Base-by-base conservation (phyloP, 2,113 vertebrate species). In the Dryoscopus gambensis region DNA sequence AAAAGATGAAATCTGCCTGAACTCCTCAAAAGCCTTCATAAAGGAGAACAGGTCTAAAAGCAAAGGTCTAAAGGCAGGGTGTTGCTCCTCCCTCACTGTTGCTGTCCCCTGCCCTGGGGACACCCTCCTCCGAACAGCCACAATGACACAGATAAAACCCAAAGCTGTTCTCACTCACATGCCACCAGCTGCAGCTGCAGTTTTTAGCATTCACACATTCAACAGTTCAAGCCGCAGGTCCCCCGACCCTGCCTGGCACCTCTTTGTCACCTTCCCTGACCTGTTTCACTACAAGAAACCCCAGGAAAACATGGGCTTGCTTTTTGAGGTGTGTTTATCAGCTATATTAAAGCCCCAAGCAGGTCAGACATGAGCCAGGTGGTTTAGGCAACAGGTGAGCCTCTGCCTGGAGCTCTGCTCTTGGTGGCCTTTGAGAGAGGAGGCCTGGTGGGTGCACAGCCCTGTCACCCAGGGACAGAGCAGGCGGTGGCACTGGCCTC, bases 141-240 rank as follows among this genome's bases (percentile, higher is more conserved):
- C 46, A 79, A 11, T 0, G 2, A 22, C 35, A 56, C 2, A 33
- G 62, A 46, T 65, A 60, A 84, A 65, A 7, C 40, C 15, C 28
- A 46, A 39, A 74, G 35, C 31, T 50, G 7, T 40, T 44, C 44
- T 79, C 40, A 65, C 46, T 28, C 2, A 1, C 2, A 1, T 46
- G 65, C 62, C 67, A 49, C 49, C 56, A 89, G 14, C 59, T 82
- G 47, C 57, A 57, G 46, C 52, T 81, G 63, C 35, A 46, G 23
- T 49, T 83, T 35, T 49, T 60, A 37, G 28, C 33, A 52, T 9
- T 30, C 0, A 2, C 4, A 16, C 28, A 21, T 1, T 7, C 25
- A 79, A 33, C 21, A 46, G 56, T 15, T 13, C 49, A n/a, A 40
- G 42, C 25, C 2, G 46, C 40, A 35, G 28, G 40, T 60, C 25